A percentile compares a stretch with the other conserved stretches of the same genome.
Evolutionary conservation across 2,797 vertebrate genomes (phyloP).

Genomic region (Takifugu ocellatus): DNA sequence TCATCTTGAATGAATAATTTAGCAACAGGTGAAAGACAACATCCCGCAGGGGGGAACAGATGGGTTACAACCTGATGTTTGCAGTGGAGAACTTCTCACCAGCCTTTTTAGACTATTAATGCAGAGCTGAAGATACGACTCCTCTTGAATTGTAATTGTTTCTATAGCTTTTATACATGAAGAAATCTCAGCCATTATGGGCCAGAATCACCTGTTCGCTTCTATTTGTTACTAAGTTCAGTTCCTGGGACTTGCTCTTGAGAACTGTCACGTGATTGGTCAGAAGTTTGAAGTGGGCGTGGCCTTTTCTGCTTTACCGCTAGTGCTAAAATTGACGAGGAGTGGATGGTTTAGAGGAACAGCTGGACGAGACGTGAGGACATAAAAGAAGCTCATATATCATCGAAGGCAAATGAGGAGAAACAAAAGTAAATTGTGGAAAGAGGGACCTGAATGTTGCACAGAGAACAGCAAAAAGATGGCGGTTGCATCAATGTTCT

Average conservation of each 20-base stretch:
- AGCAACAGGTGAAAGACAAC: conserved; percentile 45
- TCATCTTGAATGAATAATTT: conserved; percentile 36
- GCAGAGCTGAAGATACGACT: conserved; percentile 21
- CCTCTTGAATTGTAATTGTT: conserved; percentile 34
- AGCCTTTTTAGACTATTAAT: conserved; percentile 27
- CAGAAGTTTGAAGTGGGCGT: no score
- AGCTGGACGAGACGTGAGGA: no score
- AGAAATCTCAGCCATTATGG: conserved; percentile 3
- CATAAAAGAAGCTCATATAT: no score
- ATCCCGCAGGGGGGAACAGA: conserved; percentile 37
- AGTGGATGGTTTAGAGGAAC: no score
- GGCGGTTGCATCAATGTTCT: no score
- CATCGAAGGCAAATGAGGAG: no score
- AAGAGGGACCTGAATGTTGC: no score
- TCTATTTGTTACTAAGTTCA: no score
- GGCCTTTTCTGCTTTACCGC: no score
- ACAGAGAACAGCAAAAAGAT: no score
- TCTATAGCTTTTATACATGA: conserved; percentile 7
- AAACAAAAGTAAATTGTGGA: no score
- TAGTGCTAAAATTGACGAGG: no score
- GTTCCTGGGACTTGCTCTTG: not conserved
- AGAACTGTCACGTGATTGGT: not conserved
- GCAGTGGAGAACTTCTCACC: conserved; percentile 14
- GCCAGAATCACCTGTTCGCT: not conserved
- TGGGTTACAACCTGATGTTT: conserved; percentile 35